A percentile compares a stretch with the other conserved stretches of the same genome.
phyloP scores from a whole-genome alignment of 2,888 invertebrate genomes.

The Synanthedon vespiformis region DNA sequence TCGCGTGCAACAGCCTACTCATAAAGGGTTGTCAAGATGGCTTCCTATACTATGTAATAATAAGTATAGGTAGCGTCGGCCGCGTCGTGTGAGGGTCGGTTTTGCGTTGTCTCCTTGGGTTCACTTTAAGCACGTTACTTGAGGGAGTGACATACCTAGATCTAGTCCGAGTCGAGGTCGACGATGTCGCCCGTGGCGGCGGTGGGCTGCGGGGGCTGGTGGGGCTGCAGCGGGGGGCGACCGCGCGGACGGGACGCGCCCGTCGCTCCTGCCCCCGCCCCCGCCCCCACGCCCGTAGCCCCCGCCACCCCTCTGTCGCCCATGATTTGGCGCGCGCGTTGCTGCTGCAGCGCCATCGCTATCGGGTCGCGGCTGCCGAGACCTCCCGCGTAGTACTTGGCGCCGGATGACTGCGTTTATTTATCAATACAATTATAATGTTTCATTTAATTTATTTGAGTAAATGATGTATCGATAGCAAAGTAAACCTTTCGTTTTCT shows the following conservation, averaged over 20 bases:
- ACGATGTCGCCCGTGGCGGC: slow-evolving; percentile 43
- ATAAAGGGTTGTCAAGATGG: too few relatives aligned
- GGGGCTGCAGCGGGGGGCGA: slow-evolving; percentile 18
- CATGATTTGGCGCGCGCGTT: slow-evolving; percentile 57
- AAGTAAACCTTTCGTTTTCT: too few relatives aligned
- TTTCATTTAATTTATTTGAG: too few relatives aligned
- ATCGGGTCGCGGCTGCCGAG: slow-evolving; percentile 65
- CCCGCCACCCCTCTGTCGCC: slow-evolving; percentile 11
- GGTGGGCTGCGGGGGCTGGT: slow-evolving; percentile 28
- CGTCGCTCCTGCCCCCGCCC: neutral
- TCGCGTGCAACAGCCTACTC: too few relatives aligned
- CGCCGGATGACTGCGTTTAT: slow-evolving; percentile 36
- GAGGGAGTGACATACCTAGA: neutral
- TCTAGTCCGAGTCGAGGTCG: slow-evolving; percentile 29
- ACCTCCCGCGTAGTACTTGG: slow-evolving; percentile 65
- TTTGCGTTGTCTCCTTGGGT: too few relatives aligned
- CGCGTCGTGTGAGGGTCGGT: too few relatives aligned
- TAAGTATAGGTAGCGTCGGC: too few relatives aligned
- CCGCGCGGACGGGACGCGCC: slow-evolving; percentile 9
- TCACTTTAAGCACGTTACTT: too few relatives aligned
- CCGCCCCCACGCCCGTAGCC: slow-evolving; percentile 16
- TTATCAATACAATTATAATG: too few relatives aligned
- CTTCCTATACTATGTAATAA: too few relatives aligned
- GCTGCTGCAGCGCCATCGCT: slow-evolving; percentile 63
- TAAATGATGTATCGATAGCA: too few relatives aligned